A percentile compares a stretch with the other conserved stretches of the same genome.
Evolutionary conservation across 1,140 invertebrate genomes (phyloP).

Genomic region (Pogonomyrmex barbatus): DNA sequence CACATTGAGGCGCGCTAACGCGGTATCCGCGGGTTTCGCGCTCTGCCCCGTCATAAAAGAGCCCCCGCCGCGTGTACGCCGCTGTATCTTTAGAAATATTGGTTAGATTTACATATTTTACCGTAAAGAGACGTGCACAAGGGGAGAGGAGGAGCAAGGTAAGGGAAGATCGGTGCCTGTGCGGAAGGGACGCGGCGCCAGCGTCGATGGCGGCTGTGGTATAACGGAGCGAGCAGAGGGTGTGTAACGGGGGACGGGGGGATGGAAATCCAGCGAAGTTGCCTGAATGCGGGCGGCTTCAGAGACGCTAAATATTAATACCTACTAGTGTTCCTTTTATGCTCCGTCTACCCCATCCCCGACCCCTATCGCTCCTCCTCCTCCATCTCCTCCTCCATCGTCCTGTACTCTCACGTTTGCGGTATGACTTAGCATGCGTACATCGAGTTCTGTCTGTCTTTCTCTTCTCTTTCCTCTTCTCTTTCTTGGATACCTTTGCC

Average conservation of each 20-base stretch:
- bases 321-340: conserved; percentile 83
- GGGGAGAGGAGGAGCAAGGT: conserved; percentile 69
- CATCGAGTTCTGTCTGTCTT: conserved; percentile 46
- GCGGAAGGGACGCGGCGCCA: conserved; percentile 68
- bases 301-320: conserved; percentile 86
- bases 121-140: conserved; percentile 79
- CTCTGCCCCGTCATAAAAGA: conserved; percentile 82
- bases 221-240: conserved; percentile 63
- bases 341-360: conserved; percentile 62
- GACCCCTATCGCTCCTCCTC: conserved; percentile 69
- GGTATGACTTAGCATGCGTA: conserved; percentile 61
- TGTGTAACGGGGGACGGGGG: conserved; percentile 55
- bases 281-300: conserved; percentile 83
- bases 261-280: conserved; percentile 78
- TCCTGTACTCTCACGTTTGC: conserved; percentile 55
- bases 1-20: conserved; percentile 63
- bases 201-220: conserved; percentile 55
- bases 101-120: conserved; percentile 86
- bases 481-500: conserved; percentile 60
- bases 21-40: conserved; percentile 78
- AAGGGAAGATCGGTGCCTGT: conserved; percentile 77
- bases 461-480: conserved; percentile 46
- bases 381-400: neutral
- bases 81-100: conserved; percentile 85
- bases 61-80: conserved; percentile 68